A percentile compares a stretch with the other conserved stretches of the same genome.
These are phyloP conservation scores for Girardinichthys multiradiatus DNA, from an alignment of 2,113 vertebrate genomes.

Conservation along the genomic window DNA sequence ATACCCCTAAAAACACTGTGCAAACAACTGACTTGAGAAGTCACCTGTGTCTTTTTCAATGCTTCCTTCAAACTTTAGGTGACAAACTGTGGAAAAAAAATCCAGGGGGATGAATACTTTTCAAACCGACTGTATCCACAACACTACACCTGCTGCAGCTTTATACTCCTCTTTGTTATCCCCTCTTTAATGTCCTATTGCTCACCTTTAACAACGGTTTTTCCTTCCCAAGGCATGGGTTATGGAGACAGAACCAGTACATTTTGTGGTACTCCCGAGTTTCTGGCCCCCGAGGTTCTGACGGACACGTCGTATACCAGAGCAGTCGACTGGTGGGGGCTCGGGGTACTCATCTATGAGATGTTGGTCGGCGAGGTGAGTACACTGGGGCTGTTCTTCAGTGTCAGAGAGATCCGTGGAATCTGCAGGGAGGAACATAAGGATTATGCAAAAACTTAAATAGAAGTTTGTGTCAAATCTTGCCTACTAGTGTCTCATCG, in stretches of 20 bases:
- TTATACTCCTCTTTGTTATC: no score
- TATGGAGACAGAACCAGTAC: conserved; percentile 89
- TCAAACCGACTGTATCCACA: no score
- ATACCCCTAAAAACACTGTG: no score
- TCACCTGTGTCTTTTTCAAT: no score
- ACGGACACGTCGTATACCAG: conserved; percentile 90
- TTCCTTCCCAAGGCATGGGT: conserved; percentile 82
- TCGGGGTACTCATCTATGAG: conserved; percentile 88
- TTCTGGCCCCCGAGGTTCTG: conserved; percentile 89
- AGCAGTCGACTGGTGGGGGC: conserved; percentile 91
- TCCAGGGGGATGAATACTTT: no score
- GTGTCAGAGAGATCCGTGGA: no score
- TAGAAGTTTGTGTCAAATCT: background rate
- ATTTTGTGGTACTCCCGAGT: conserved; percentile 90
- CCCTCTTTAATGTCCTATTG: background rate
- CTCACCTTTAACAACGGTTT: background rate
- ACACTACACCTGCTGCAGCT: no score
- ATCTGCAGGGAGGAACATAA: no score
- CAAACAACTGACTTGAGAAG: no score
- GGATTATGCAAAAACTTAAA: background rate
- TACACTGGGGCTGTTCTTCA: background rate
- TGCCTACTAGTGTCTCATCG: background rate
- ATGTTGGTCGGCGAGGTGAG: conserved; percentile 92
- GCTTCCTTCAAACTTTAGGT: no score
- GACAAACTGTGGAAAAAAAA: no score